A percentile compares a stretch with the other conserved stretches of the same genome.
These are phyloP conservation scores for Eira barbara DNA, from an alignment of 2,113 vertebrate species.

Conservation along the genomic window DNA sequence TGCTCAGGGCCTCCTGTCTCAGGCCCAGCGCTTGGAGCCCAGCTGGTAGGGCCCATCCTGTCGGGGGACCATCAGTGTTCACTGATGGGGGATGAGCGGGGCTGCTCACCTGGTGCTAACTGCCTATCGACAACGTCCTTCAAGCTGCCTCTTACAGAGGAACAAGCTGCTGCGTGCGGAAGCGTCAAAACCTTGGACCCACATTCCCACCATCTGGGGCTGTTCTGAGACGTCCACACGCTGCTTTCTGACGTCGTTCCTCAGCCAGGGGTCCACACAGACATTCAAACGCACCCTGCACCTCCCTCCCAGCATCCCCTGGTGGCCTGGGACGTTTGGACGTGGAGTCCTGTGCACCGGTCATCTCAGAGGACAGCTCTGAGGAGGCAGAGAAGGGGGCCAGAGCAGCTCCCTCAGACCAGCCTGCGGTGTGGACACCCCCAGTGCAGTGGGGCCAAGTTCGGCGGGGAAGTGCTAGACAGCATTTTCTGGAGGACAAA, in stretches of 20 bases:
- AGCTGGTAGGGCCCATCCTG: neutral
- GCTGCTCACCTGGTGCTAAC: neutral
- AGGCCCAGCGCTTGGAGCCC: neutral
- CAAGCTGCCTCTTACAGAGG: neutral
- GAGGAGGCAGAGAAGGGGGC: neutral
- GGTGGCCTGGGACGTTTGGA: neutral
- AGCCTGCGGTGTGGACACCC: accelerated
- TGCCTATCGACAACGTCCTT: accelerated
- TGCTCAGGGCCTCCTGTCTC: neutral
- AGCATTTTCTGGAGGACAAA: neutral
- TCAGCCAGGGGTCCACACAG: neutral
- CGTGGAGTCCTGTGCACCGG: too few relatives aligned
- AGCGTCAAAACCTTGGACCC: neutral
- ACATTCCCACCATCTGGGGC: neutral
- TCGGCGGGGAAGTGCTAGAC: accelerated
- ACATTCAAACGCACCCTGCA: neutral
- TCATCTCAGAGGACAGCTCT: neutral
- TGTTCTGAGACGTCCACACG: neutral
- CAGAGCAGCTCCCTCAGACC: neutral
- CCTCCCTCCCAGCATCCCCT: neutral
- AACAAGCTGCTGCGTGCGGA: neutral
- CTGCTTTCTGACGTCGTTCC: neutral
- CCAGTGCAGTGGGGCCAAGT: accelerated
- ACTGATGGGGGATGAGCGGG: neutral
- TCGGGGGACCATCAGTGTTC: too few relatives aligned